Base-by-base conservation (phyloP, 2,113 vertebrate species). In the Agapornis roseicollis region DNA sequence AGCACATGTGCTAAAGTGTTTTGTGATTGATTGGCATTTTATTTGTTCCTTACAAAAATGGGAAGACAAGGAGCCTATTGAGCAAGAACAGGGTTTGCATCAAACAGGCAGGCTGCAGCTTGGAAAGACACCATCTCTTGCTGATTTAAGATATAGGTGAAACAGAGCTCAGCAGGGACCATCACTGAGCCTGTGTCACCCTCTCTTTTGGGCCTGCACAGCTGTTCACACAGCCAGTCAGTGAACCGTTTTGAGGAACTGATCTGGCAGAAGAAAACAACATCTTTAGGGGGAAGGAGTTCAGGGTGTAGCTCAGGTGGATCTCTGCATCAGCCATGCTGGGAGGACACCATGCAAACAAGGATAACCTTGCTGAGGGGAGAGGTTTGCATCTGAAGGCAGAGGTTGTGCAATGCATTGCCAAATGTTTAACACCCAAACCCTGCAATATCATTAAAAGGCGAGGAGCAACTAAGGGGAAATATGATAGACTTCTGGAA, bases 221-320 rank as follows among this genome's bases (percentile, higher is more conserved):
- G 93, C 93, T 92, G 91, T 79, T 92, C 65, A 17, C 29, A 31
- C 14, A 81, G 65, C 35, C 69, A 55, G 80, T 46, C 91, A 90
- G 42, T 52, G 80, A 96, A 93, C 65, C 91, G 41, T 91, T 95
- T 89, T 92, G 93, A 61, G 95, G 95, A 97, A 95, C 73, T 95
- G 89, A 95, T 50, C 56, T 84, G 78, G 86, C 52, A 61, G 65
- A 87, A 71, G 25, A 50, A 84, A 83, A 63, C 80, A 79, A 80
- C 35, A 4, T 9, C 5, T 64, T 88, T 53, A 11, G 10, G 19
- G 56, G 82, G 77, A 69, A 74, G 80, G 89, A 70, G 47, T 24
- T 58, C 33, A 58, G 22, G 33, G 33, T 92, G 16, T 71, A 1
- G 74, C 84, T 88, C 83, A 84, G 85, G 90, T 91, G 66, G 63